Evolutionary conservation across 1,140 invertebrate genomes (phyloP).

Genomic region (Panonychus citri): DNA sequence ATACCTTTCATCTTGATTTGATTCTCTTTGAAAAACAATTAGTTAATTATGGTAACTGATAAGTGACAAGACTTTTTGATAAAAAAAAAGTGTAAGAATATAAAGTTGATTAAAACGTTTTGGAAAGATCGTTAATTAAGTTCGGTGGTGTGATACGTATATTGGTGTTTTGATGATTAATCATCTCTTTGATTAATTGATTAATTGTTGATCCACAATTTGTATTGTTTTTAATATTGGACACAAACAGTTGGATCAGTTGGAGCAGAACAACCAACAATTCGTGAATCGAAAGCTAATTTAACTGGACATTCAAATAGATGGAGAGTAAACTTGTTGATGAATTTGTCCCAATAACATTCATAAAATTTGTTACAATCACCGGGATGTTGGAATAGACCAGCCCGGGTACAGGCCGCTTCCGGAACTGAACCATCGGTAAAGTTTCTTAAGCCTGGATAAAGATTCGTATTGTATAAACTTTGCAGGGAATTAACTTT

Average conservation of each 20-base stretch:
- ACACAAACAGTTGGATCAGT: conserved; percentile 12
- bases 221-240: not conserved
- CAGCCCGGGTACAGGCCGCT: conserved; percentile 42
- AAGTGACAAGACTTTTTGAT: too few species aligned
- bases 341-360: conserved; percentile 54
- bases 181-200: too few species aligned
- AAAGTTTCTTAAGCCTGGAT: not conserved
- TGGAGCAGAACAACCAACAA: conserved; percentile 35
- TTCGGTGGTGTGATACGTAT: too few species aligned
- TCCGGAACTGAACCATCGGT: conserved; percentile 9
- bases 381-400: conserved; percentile 54
- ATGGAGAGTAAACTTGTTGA: conserved; percentile 48
- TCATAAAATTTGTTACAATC: conserved; percentile 63
- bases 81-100: too few species aligned
- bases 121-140: too few species aligned
- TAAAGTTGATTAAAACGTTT: too few species aligned
- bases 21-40: too few species aligned
- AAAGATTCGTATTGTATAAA: not conserved
- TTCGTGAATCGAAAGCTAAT: conserved; percentile 43
- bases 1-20: too few species aligned
- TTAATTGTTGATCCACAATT: too few species aligned
- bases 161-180: too few species aligned
- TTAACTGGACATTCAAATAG: conserved; percentile 53
- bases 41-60: too few species aligned
- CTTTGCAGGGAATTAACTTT: not conserved